Evolutionary conservation across 1,140 invertebrate species (phyloP).

Genomic region (Bombus difficillimus): DNA sequence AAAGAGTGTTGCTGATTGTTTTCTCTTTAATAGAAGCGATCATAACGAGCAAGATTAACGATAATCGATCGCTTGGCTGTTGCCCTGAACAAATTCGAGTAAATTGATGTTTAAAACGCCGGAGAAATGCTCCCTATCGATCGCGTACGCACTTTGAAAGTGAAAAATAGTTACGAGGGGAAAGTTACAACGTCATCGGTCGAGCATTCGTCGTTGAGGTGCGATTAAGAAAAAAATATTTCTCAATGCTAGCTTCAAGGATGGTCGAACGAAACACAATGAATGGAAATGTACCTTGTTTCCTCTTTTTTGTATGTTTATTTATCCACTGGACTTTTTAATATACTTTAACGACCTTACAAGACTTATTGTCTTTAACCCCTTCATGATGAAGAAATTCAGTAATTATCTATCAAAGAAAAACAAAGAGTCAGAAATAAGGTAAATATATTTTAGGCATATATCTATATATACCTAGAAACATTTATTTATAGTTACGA

Average conservation of each 20-base stretch:
- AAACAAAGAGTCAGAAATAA: no score
- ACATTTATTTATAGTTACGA: no score
- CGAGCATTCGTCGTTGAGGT: conserved; percentile 27
- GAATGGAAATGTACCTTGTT: background rate
- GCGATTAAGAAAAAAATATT: conserved; percentile 22
- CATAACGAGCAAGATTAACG: background rate
- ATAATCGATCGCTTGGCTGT: background rate
- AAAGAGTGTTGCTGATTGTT: background rate
- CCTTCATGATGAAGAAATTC: background rate
- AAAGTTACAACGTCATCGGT: conserved; percentile 61
- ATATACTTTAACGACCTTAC: background rate
- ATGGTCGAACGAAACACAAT: background rate
- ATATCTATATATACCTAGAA: no score
- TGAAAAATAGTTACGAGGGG: conserved; percentile 57
- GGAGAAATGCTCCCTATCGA: conserved; percentile 23
- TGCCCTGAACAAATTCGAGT: background rate
- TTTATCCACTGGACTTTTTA: background rate
- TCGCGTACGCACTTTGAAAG: conserved; percentile 24
- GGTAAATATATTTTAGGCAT: no score
- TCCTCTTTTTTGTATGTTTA: background rate
- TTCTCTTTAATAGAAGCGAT: background rate
- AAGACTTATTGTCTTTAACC: background rate
- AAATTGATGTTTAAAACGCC: conserved; percentile 1
- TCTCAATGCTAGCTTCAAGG: background rate
- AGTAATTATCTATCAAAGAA: background rate